Percentiles rank a stretch among this genome's conserved stretches.
Conservation (phyloP, 2,888 invertebrate genomes). For the Notocelia uddmanniana region DNA sequence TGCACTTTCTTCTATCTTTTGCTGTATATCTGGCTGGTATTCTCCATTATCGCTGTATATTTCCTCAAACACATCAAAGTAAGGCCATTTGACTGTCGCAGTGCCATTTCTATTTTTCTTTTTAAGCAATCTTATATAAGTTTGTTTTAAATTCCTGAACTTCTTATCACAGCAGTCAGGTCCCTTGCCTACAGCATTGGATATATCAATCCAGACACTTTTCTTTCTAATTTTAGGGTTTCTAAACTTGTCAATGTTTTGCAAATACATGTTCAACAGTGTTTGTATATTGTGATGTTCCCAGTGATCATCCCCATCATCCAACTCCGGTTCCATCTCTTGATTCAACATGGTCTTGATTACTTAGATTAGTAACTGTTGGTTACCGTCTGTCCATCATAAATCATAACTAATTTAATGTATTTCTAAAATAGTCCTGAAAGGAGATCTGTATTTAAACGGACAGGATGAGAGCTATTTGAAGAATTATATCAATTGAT, state of each 20-base stretch:
- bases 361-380: background rate
- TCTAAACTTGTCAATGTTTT: constrained; percentile 75
- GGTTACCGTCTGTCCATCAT: background rate
- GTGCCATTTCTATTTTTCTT: constrained; percentile 69
- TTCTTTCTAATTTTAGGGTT: constrained; percentile 80
- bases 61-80: constrained; percentile 77
- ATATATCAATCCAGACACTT: constrained; percentile 76
- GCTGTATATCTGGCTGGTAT: constrained; percentile 75
- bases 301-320: constrained; percentile 78
- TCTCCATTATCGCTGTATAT: constrained; percentile 75
- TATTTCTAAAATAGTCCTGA: background rate
- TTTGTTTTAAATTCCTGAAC: constrained; percentile 78
- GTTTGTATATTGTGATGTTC: constrained; percentile 67
- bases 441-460: constrained; percentile 12
- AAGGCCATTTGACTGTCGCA: constrained; percentile 76
- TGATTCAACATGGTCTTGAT: constrained; percentile 46
- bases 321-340: constrained; percentile 63
- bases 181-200: constrained; percentile 69
- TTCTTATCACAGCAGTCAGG: constrained; percentile 80
- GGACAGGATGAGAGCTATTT: constrained; percentile 37
- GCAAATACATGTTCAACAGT: constrained; percentile 70
- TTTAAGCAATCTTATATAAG: constrained; percentile 74
- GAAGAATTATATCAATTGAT: constrained; percentile 47
- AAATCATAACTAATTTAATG: background rate
- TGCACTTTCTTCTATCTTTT: constrained; percentile 69